Percentiles rank a stretch among this genome's conserved stretches.
Evolutionary conservation across 2,888 invertebrate species (phyloP).

Genomic region (Caenorhabditis wallacei): DNA sequence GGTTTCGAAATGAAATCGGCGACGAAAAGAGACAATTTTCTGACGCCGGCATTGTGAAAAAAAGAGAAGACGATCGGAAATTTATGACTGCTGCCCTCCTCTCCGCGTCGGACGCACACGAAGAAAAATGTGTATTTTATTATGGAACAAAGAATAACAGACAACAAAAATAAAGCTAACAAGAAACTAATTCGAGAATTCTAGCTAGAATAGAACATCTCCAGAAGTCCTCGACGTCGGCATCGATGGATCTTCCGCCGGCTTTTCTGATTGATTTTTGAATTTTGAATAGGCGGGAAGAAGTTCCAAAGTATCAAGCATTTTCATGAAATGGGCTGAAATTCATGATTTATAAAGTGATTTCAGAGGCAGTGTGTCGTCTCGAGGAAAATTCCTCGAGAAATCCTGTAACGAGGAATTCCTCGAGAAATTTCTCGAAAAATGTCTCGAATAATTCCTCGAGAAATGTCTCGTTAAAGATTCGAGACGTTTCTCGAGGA

Average conservation of each 20-base stretch:
- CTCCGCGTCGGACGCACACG: slow-evolving; percentile 7
- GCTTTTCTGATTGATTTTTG: slow-evolving; percentile 26
- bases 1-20: neutral
- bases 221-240: slow-evolving; percentile 20
- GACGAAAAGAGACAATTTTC: neutral
- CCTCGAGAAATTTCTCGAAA: no score
- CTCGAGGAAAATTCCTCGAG: no score
- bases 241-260: slow-evolving; percentile 5
- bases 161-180: slow-evolving; percentile 22
- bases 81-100: slow-evolving; percentile 5
- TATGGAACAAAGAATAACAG: slow-evolving; percentile 27
- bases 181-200: slow-evolving; percentile 6
- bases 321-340: slow-evolving; percentile 70
- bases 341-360: slow-evolving; percentile 1
- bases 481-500: no score
- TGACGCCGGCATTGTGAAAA: neutral
- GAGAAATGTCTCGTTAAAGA: no score
- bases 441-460: no score
- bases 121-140: slow-evolving; percentile 18
- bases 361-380: neutral
- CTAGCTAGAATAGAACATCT: slow-evolving; percentile 36
- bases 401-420: no score
- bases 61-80: slow-evolving; percentile 11
- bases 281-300: slow-evolving; percentile 43
- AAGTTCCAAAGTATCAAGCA: slow-evolving; percentile 68